Conservation (phyloP, 2,113 vertebrate genomes). For the Forbesichthys agassizii region DNA sequence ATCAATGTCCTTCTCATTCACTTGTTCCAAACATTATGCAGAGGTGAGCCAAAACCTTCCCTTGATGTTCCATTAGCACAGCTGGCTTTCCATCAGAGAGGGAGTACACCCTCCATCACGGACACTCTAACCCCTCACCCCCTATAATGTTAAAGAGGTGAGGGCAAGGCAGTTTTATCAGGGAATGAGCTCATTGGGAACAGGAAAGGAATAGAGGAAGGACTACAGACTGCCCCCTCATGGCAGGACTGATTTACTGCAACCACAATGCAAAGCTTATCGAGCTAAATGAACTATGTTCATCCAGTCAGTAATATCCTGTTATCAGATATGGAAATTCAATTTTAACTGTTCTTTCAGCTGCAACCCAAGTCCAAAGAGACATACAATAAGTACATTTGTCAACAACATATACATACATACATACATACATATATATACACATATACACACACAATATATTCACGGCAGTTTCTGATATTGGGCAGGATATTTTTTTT, state of each 20-base stretch:
- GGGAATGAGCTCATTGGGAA: conserved; percentile 27
- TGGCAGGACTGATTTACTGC: conserved; percentile 41
- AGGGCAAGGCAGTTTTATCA: conserved; percentile 14
- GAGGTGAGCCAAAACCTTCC: conserved; percentile 45
- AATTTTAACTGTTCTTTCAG: conserved; percentile 1
- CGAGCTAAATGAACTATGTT: background rate
- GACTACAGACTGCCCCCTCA: conserved; percentile 34
- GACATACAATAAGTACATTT: no score
- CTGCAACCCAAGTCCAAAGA: background rate
- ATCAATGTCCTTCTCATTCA: background rate
- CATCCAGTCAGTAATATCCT: background rate
- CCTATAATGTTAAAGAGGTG: conserved; percentile 15
- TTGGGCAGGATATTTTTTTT: no score
- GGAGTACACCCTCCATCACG: conserved; percentile 30
- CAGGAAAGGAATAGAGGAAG: conserved; percentile 5
- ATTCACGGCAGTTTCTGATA: no score
- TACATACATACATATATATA: no score
- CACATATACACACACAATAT: no score
- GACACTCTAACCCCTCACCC: conserved; percentile 12
- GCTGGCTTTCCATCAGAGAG: conserved; percentile 46
- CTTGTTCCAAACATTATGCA: conserved; percentile 28
- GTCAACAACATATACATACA: no score
- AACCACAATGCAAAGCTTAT: background rate
- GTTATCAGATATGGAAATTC: background rate
- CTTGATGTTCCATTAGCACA: conserved; percentile 40